Conservation (phyloP, 2,113 vertebrate genomes). For the Protobothrops flavoviridis region DNA sequence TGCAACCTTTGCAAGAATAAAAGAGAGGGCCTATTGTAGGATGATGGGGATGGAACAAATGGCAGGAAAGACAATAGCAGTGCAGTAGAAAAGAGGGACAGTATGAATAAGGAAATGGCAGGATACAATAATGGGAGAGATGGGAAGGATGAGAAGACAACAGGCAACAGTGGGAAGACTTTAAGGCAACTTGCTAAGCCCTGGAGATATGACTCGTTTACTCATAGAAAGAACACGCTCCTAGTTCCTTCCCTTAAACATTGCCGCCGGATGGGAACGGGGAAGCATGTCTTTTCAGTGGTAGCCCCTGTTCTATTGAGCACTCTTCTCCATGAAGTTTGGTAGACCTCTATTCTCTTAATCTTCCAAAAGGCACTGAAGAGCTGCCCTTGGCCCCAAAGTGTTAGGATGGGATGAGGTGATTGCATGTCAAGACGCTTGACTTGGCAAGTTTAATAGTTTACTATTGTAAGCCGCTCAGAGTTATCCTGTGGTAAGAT, state of each 20-base stretch:
- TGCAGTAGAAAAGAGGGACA: not conserved
- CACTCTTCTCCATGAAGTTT: not conserved
- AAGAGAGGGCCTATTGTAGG: not conserved
- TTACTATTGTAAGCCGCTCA: not conserved
- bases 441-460: not conserved
- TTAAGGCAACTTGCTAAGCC: not conserved
- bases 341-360: not conserved
- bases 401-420: not conserved
- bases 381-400: not conserved
- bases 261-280: not conserved
- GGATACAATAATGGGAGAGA: not conserved
- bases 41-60: not conserved
- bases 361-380: not conserved
- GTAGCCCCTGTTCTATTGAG: not conserved
- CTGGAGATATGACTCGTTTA: not conserved
- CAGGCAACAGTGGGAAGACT: not conserved
- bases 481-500: not conserved
- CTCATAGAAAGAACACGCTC: not conserved
- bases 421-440: too few relatives aligned
- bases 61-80: not conserved
- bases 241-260: not conserved
- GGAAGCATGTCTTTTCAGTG: not conserved
- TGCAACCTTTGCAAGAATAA: not conserved
- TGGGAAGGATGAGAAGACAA: not conserved
- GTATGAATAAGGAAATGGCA: not conserved